phyloP scores from a whole-genome alignment of 2,797 vertebrate species.

The Dallia pectoralis region DNA sequence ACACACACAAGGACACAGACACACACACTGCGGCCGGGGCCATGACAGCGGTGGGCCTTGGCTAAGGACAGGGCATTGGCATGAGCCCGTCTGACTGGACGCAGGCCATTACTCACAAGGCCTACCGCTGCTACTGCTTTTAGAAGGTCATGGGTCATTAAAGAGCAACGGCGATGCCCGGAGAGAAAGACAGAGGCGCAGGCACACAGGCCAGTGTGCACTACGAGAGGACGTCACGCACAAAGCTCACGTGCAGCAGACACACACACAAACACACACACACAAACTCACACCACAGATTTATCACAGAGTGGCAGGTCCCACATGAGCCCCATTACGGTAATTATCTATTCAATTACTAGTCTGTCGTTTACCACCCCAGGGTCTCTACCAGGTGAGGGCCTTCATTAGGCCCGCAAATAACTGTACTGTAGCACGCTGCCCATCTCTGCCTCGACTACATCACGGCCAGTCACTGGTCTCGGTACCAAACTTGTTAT shows the following conservation, averaged over 20 bases:
- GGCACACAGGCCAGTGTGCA: conserved; percentile 51
- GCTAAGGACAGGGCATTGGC: conserved; percentile 42
- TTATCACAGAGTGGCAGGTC: background rate
- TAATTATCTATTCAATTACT: conserved; percentile 60
- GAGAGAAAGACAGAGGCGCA: conserved; percentile 26
- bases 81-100: conserved; percentile 4
- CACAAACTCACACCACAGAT: conserved; percentile 5
- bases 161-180: conserved; percentile 27
- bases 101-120: conserved; percentile 64
- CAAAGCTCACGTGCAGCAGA: too few species aligned
- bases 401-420: conserved; percentile 27
- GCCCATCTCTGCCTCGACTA: conserved; percentile 47
- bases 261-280: conserved; percentile 11
- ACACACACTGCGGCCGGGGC: too few species aligned
- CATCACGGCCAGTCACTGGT: conserved; percentile 23
- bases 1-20: too few species aligned
- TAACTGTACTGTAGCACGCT: conserved; percentile 12
- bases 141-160: conserved; percentile 68
- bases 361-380: conserved; percentile 31
- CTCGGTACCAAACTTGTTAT: conserved; percentile 8
- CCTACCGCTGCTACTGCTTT: conserved; percentile 53
- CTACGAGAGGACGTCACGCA: background rate
- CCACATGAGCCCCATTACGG: conserved; percentile 38
- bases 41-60: conserved; percentile 15
- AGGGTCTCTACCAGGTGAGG: conserved; percentile 18